Base-by-base conservation (phyloP, 2,797 vertebrate genomes). In the Eupleurogrammus muticus region DNA sequence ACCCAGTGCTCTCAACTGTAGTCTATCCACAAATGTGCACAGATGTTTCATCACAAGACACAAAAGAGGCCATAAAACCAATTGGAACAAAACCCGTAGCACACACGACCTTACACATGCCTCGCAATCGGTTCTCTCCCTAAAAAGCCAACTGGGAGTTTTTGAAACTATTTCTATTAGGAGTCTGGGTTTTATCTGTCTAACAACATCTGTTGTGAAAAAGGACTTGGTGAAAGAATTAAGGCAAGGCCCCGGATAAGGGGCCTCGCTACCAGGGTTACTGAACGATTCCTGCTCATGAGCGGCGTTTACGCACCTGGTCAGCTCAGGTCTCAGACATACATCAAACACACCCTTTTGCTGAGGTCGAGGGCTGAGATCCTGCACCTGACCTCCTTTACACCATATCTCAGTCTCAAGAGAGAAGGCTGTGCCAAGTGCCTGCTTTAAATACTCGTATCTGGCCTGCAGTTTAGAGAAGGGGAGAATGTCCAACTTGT, bases 1-100 rank as follows among this genome's bases (percentile, higher is more conserved):
- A 87, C 84, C 83, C 80, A 10, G 65, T 75, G 78, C 83, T 84
- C 88, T 81, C 80, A 62, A 63, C 74, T 84, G 75, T 58, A 80
- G 82, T 67, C 83, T 42, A 79, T 88, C 85, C 79, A 68, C 83
- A 84, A 88, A 87, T 79, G 73, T 40, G 74, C 85, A 83, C 92
- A 92, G 91, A 91, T 92, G 90, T 92, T 92, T 89, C 84, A 87
- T 89, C 82, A 81, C 82, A 88, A 75, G 80, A 87, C 84, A 89
- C 82, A 85, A 80, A 90, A 86, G 90, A 86, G 84, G 89, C 72
- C 83, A 66, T 89, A 90, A 91, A 92, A 90, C 58, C 82, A 81
- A 79, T 76, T 89, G 86, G 90, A 80, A 78, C 76, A 66, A 89
- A 90, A 84, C 84, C 83, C 82, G 71, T 67, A 74, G 89, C 85